A percentile compares a stretch with the other conserved stretches of the same genome.
These are phyloP conservation scores for Cyphomyrus plagiostoma DNA, from an alignment of 2,113 vertebrate species.

Conservation along the genomic window DNA sequence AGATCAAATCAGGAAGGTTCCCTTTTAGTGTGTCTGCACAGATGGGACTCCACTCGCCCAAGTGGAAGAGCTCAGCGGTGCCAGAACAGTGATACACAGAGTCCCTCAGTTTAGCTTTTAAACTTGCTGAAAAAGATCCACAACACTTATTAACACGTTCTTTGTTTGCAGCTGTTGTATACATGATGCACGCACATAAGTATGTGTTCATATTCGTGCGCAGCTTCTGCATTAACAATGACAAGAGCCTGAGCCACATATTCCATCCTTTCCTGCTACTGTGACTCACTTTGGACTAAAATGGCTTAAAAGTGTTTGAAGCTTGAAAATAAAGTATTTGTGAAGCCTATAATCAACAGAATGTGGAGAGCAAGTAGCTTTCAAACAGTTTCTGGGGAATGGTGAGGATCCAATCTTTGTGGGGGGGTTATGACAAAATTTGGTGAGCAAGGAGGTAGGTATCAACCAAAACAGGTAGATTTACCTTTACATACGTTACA, in stretches of 20 bases:
- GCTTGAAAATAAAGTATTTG: not conserved
- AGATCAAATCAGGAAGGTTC: conserved; percentile 10
- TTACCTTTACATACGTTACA: not conserved
- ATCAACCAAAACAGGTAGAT: not conserved
- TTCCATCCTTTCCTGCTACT: not conserved
- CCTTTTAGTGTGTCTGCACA: accelerated
- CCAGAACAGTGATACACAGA: conserved; percentile 43
- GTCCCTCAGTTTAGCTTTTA: not conserved
- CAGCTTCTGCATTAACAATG: not conserved
- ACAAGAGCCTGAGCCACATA: not conserved
- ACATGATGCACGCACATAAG: not conserved
- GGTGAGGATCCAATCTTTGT: not conserved
- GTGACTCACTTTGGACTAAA: not conserved
- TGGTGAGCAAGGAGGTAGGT: not conserved
- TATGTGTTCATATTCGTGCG: not conserved
- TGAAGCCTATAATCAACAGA: not conserved
- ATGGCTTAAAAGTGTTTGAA: not conserved
- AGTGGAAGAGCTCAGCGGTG: conserved; percentile 17
- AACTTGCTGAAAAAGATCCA: conserved; percentile 37
- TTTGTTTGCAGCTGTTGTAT: not conserved
- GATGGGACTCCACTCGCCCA: not conserved
- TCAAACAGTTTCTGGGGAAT: not conserved
- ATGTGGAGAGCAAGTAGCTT: not conserved
- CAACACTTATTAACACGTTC: not conserved
- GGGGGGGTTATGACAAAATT: not conserved